These are phyloP conservation scores for Guaruba guarouba DNA, from an alignment of 2,113 vertebrate species.

Conservation along the genomic window DNA sequence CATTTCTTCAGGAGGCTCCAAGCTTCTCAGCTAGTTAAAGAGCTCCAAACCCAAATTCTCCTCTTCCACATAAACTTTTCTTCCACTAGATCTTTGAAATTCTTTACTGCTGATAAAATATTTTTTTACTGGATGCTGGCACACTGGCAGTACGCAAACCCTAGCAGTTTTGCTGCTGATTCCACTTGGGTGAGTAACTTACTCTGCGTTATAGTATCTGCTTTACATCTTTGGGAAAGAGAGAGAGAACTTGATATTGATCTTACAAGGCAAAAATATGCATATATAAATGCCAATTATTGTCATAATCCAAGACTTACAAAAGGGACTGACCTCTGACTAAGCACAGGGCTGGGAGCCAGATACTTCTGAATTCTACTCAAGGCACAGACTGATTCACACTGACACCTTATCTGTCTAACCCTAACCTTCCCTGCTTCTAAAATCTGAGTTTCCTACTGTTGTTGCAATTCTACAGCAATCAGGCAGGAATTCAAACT, in stretches of 20 bases:
- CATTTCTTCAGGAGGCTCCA: conserved; percentile 13
- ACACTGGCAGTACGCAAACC: not conserved
- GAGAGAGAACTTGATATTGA: conserved; percentile 10
- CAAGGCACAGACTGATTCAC: conserved; percentile 12
- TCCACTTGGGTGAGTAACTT: not conserved
- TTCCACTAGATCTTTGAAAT: not conserved
- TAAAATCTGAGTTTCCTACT: not conserved
- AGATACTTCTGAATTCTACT: conserved; percentile 9
- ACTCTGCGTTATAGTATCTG: not conserved
- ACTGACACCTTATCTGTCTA: conserved; percentile 29
- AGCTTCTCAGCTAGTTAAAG: conserved; percentile 26
- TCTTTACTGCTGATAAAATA: not conserved
- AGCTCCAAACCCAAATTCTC: not conserved
- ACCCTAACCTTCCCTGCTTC: conserved; percentile 7
- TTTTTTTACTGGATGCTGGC: not conserved
- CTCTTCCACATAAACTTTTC: not conserved
- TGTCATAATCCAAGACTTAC: conserved; percentile 49
- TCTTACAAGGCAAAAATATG: conserved; percentile 42
- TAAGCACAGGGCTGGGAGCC: conserved; percentile 50
- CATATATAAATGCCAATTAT: conserved; percentile 39
- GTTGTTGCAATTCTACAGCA: not conserved
- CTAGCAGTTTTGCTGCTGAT: not conserved
- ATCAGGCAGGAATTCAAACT: not conserved
- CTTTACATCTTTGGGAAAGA: conserved; percentile 7
- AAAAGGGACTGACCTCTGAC: conserved; percentile 56